A percentile compares a stretch with the other conserved stretches of the same genome.
These are phyloP conservation scores for Gila orcuttii DNA, from an alignment of 2,113 vertebrate genomes.

Conservation along the genomic window DNA sequence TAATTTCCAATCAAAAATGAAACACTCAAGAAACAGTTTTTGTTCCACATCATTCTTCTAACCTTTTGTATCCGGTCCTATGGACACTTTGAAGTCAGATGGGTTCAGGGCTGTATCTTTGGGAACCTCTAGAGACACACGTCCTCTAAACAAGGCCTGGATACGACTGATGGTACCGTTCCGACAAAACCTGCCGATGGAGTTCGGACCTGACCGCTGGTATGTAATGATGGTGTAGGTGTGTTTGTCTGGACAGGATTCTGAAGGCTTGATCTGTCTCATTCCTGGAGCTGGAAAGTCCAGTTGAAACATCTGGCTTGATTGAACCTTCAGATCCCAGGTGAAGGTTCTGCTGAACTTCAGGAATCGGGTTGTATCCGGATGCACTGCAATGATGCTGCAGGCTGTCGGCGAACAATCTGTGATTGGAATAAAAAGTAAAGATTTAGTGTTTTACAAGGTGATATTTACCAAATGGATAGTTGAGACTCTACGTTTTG, in stretches of 20 bases:
- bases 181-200: slow-evolving; percentile 87
- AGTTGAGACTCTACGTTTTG: neutral
- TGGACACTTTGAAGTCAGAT: slow-evolving; percentile 79
- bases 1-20: neutral
- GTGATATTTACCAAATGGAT: neutral
- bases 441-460: neutral
- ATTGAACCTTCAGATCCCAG: slow-evolving; percentile 80
- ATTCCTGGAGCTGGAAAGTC: slow-evolving; percentile 80
- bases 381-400: slow-evolving; percentile 69
- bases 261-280: slow-evolving; percentile 76
- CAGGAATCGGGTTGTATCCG: slow-evolving; percentile 72
- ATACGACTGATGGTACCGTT: slow-evolving; percentile 81
- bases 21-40: neutral
- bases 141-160: slow-evolving; percentile 74
- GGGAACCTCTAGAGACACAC: slow-evolving; percentile 73
- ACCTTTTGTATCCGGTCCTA: slow-evolving; percentile 82
- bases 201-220: slow-evolving; percentile 57
- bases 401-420: slow-evolving; percentile 80
- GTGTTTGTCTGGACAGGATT: slow-evolving; percentile 75
- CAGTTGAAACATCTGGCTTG: slow-evolving; percentile 77
- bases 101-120: slow-evolving; percentile 68
- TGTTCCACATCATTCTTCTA: slow-evolving; percentile 53
- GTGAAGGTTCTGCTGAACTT: slow-evolving; percentile 83
- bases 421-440: slow-evolving; percentile 55
- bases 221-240: slow-evolving; percentile 76